Percentiles rank a stretch among this genome's conserved stretches.
These are phyloP conservation scores for Anoncus sp. DNA, from an alignment of 2,888 invertebrate genomes.

Conservation along the genomic window DNA sequence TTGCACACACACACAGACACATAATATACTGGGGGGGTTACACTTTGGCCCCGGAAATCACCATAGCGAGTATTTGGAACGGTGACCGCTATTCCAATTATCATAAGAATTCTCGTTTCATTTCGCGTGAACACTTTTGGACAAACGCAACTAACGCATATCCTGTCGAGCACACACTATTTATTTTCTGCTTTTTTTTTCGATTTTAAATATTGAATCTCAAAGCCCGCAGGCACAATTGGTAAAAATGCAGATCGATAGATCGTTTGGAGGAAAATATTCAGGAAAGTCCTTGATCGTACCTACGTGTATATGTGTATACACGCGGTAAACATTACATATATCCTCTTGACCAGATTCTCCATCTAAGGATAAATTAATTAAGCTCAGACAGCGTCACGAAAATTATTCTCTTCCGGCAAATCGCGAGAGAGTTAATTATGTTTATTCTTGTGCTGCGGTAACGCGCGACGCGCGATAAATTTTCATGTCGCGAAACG, in stretches of 20 bases:
- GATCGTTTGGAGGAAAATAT: background rate
- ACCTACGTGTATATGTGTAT: slow-evolving; percentile 26
- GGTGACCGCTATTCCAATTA: slow-evolving; percentile 28
- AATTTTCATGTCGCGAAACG: slow-evolving; percentile 22
- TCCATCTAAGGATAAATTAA: slow-evolving; percentile 62
- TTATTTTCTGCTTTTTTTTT: background rate
- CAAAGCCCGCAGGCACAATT: background rate
- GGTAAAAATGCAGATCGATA: slow-evolving; percentile 8
- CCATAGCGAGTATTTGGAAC: slow-evolving; percentile 6
- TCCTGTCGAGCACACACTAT: background rate
- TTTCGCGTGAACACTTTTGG: background rate
- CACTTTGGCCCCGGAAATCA: slow-evolving; percentile 9
- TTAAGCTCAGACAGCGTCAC: slow-evolving; percentile 44
- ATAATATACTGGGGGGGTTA: background rate
- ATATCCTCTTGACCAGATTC: background rate
- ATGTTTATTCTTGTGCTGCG: background rate
- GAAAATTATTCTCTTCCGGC: slow-evolving; percentile 56
- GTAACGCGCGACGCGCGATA: slow-evolving; percentile 3
- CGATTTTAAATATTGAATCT: slow-evolving; percentile 3
- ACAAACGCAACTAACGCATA: background rate
- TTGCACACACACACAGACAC: background rate
- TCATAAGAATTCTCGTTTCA: slow-evolving; percentile 22
- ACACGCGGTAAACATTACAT: no score
- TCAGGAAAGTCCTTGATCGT: slow-evolving; percentile 38
- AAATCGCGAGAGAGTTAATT: slow-evolving; percentile 34